These are phyloP conservation scores for Lutjanus argentimaculatus DNA, from an alignment of 2,797 vertebrate species.

Conservation along the genomic window DNA sequence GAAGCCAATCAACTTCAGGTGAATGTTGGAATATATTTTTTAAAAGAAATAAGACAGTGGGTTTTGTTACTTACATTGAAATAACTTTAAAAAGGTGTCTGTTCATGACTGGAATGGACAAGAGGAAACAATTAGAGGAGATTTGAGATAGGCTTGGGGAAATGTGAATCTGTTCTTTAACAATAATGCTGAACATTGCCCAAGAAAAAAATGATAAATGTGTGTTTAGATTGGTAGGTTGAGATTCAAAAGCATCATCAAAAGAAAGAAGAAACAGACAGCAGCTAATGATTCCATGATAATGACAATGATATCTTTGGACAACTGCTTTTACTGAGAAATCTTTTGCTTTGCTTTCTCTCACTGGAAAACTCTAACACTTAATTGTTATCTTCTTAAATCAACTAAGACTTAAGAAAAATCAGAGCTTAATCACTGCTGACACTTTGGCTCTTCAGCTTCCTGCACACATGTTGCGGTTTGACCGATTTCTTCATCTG, in stretches of 20 bases:
- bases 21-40: no score
- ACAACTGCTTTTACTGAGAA: background rate
- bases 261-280: background rate
- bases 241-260: background rate
- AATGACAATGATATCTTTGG: background rate
- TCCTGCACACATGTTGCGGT: constrained; percentile 38
- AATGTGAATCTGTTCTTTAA: background rate
- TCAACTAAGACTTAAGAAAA: background rate
- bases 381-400: constrained; percentile 3
- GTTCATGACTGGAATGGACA: no score
- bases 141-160: background rate
- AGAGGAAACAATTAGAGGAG: no score
- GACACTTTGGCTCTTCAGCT: constrained; percentile 29
- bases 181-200: no score
- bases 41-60: no score
- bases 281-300: background rate
- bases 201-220: background rate
- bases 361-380: background rate
- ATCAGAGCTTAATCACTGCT: constrained; percentile 8
- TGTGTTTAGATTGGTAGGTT: background rate
- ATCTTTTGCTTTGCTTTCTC: background rate
- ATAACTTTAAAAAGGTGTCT: no score
- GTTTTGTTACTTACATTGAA: no score
- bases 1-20: no score
- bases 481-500: constrained; percentile 18